Evolutionary conservation across 2,113 vertebrate species (phyloP).

Genomic region (Cebus imitator): DNA sequence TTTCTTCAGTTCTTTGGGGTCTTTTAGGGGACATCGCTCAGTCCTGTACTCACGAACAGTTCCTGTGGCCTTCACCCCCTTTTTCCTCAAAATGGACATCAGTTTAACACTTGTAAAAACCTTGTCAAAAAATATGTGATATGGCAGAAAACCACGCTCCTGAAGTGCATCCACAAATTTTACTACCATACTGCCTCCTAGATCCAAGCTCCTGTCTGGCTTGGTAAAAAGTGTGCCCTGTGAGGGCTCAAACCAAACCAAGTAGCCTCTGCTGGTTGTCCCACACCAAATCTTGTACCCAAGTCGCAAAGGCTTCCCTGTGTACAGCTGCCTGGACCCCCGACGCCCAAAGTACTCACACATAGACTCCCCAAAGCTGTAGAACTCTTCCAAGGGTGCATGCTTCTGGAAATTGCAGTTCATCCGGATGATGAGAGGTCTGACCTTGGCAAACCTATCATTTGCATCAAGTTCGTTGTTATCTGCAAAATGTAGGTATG

Average conservation of each 20-base stretch:
- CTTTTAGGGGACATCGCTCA: slow-evolving; percentile 44
- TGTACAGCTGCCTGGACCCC: not conserved
- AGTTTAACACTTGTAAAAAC: slow-evolving; percentile 63
- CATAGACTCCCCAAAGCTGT: slow-evolving; percentile 56
- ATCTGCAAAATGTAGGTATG: slow-evolving; percentile 62
- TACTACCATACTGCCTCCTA: slow-evolving; percentile 62
- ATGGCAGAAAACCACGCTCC: slow-evolving; percentile 34
- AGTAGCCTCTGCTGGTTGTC: slow-evolving; percentile 52
- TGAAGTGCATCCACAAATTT: slow-evolving; percentile 59
- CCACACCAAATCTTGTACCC: slow-evolving; percentile 63
- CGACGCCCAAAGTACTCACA: slow-evolving; percentile 50
- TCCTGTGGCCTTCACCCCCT: slow-evolving; percentile 65
- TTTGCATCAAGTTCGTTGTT: slow-evolving; percentile 48
- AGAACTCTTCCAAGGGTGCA: slow-evolving; percentile 62
- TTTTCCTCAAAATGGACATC: slow-evolving; percentile 64
- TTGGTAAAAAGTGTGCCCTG: slow-evolving; percentile 60
- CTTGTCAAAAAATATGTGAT: slow-evolving; percentile 68
- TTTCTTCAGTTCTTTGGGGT: slow-evolving; percentile 55
- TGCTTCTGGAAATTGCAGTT: slow-evolving; percentile 68
- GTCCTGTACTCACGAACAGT: slow-evolving; percentile 45
- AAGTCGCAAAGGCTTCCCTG: not conserved
- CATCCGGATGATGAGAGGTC: slow-evolving; percentile 54
- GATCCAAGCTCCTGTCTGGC: slow-evolving; percentile 44
- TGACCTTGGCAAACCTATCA: slow-evolving; percentile 65
- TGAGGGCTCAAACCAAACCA: slow-evolving; percentile 67